Base-by-base conservation (phyloP, 2,888 invertebrate genomes). In the Eurois occulta region DNA sequence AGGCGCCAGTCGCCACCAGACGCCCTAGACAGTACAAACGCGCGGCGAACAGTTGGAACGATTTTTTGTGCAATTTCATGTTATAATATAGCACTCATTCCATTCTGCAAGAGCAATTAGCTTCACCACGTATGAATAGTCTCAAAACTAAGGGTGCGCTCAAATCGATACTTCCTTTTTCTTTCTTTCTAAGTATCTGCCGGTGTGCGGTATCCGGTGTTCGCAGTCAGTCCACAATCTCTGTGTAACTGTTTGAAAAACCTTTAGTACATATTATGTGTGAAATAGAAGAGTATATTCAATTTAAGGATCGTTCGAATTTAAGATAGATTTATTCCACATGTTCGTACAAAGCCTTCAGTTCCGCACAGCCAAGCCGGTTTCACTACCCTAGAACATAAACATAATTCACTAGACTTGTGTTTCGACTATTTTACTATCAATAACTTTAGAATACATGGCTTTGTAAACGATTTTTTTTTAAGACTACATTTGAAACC, bases 1-100 rank as follows among this genome's bases (percentile, higher is more conserved):
- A 77, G 55, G 52, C 69, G 67, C n/a, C n/a, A n/a, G n/a, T n/a
- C n/a, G n/a, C 65, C 48, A 43, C 21, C 28, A 32, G 64, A 38
- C 2, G n/a, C n/a, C 13, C 38, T 7, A n/a, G n/a, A n/a, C n/a
- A 64, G 24, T 1, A 38, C 64, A 24, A 24, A 13, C 64, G 64
- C 24, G 38, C 64, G 32, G 6, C 64, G 8, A 64, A 13, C 21
- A n/a, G n/a, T n/a, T n/a, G n/a, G n/a, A n/a, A n/a, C n/a, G n/a
- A 64, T 6, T 58, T 55, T n/a, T n/a, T 28, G n/a, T n/a, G n/a
- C n/a, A n/a, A n/a, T n/a, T n/a, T n/a, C n/a, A n/a, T n/a, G n/a
- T n/a, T n/a, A n/a, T n/a, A n/a, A n/a, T n/a, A 11, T 10, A 24
- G 52, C n/a, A n/a, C n/a, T n/a, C n/a, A 52, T 11, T 21, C 21